Conservation (phyloP, 2,888 invertebrate species). For the Eupithecia dodoneata region DNA sequence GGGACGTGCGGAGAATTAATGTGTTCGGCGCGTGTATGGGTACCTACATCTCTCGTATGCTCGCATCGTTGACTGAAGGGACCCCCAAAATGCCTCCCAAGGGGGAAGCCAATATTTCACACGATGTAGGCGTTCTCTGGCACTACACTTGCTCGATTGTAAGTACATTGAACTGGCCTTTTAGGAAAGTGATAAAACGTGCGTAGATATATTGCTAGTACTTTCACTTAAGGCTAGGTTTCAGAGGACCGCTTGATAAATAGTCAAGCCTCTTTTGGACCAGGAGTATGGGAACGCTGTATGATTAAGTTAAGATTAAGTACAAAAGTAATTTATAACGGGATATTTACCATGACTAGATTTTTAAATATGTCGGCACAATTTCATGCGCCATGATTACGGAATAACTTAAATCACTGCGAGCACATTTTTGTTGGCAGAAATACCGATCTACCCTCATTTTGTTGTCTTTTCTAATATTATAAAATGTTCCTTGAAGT, state of each 20-base stretch:
- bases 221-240: constrained; percentile 39
- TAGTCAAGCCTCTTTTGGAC: background rate
- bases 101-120: constrained; percentile 44
- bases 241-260: constrained; percentile 32
- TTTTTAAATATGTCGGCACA: no score
- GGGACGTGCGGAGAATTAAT: constrained; percentile 65
- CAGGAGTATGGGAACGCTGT: background rate
- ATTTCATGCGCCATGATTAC: no score
- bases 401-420: no score
- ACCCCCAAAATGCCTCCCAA: constrained; percentile 37
- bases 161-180: constrained; percentile 25
- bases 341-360: no score
- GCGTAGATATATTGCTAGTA: constrained; percentile 31
- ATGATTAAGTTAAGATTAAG: no score
- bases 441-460: no score
- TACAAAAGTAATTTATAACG: no score
- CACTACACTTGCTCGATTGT: constrained; percentile 15
- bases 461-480: no score
- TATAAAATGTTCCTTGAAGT: no score
- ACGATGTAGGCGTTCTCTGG: background rate
- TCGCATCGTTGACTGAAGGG: constrained; percentile 36
- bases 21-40: constrained; percentile 52
- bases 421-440: no score
- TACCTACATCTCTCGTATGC: constrained; percentile 32
- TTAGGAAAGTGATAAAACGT: constrained; percentile 32